Percentiles rank a stretch among this genome's conserved stretches.
phyloP scores from a whole-genome alignment of 2,888 invertebrate genomes.

The Poecilobothrus nobilitatus region DNA sequence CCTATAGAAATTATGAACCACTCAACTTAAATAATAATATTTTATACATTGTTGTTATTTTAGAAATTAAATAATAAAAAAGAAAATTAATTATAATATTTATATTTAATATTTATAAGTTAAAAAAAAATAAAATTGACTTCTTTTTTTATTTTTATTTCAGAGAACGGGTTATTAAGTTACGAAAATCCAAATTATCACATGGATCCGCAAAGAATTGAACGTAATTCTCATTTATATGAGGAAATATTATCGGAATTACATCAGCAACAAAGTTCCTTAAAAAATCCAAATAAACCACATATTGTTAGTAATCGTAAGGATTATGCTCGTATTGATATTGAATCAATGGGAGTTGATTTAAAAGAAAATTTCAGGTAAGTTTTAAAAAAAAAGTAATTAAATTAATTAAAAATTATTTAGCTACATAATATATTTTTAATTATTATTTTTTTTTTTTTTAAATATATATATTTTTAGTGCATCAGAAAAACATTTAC shows the following conservation, averaged over 20 bases:
- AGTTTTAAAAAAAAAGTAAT: not conserved
- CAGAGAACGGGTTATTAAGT: constrained; percentile 84
- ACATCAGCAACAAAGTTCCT: constrained; percentile 25
- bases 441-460: not conserved
- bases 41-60: too few relatives aligned
- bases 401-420: not conserved
- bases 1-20: too few relatives aligned
- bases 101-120: too few relatives aligned
- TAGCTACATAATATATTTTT: not conserved
- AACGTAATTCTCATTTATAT: constrained; percentile 63
- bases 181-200: constrained; percentile 90
- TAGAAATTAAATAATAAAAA: too few relatives aligned
- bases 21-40: too few relatives aligned
- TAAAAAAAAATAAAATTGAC: too few relatives aligned
- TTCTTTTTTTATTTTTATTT: constrained; percentile 8
- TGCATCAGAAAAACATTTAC: constrained; percentile 28
- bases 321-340: constrained; percentile 58
- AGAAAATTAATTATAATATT: too few relatives aligned
- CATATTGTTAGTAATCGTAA: constrained; percentile 51
- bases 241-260: constrained; percentile 42
- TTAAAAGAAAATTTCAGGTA: constrained; percentile 39
- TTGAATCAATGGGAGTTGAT: constrained; percentile 64
- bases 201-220: constrained; percentile 65
- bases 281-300: constrained; percentile 40
- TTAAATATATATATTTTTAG: constrained; percentile 19